These are phyloP conservation scores for Tachina grossa DNA, from an alignment of 2,888 invertebrate genomes.

Conservation along the genomic window DNA sequence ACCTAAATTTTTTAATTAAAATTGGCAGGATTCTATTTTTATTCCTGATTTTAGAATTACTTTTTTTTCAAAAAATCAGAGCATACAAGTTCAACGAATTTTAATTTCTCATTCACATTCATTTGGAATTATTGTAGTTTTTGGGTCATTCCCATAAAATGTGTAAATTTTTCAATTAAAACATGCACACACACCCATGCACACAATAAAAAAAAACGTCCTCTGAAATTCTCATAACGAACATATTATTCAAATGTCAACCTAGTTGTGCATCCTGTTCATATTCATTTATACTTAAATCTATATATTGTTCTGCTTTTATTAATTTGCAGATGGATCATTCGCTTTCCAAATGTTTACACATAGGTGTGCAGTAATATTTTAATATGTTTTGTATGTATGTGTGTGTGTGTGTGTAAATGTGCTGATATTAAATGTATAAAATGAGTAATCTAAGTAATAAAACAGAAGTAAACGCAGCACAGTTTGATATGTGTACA, in stretches of 20 bases:
- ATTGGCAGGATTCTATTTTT: no score
- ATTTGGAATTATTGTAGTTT: background rate
- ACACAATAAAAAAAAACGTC: background rate
- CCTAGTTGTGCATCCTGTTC: constrained; percentile 36
- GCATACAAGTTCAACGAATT: background rate
- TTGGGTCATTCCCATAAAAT: constrained; percentile 34
- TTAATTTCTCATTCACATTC: background rate
- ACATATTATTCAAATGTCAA: constrained; percentile 23
- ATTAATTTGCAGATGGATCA: constrained; percentile 29
- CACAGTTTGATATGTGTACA: background rate
- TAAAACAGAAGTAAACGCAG: constrained; percentile 18
- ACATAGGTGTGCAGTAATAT: constrained; percentile 14
- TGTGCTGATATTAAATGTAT: constrained; percentile 29
- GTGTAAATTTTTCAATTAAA: constrained; percentile 49
- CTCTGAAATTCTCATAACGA: background rate
- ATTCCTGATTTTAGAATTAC: no score
- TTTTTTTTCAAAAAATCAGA: no score
- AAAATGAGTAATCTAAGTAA: constrained; percentile 41
- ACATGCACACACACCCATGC: background rate
- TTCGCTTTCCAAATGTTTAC: constrained; percentile 13
- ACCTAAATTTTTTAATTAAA: no score
- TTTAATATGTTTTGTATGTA: constrained; percentile 24
- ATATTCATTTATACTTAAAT: constrained; percentile 1
- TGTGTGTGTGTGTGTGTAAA: background rate
- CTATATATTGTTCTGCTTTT: background rate